Percentiles rank a stretch among this genome's conserved stretches.
Conservation (phyloP, 2,888 invertebrate genomes). For the Phymatocera aterrima region DNA sequence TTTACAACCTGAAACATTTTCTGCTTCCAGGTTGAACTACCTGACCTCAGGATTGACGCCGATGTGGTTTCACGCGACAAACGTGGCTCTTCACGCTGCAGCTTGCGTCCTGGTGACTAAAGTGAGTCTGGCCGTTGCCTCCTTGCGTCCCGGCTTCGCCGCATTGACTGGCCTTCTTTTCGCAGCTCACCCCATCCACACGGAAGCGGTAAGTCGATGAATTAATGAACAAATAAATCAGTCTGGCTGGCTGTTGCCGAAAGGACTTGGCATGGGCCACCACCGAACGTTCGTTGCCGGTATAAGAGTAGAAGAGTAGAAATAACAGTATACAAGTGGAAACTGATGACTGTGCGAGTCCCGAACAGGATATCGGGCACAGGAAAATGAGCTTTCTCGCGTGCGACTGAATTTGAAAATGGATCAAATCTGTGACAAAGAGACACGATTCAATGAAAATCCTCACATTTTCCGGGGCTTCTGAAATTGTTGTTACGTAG, state of each 20-base stretch:
- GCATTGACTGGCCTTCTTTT: conserved; percentile 86
- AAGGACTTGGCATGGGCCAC: no score
- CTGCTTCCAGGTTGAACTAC: conserved; percentile 85
- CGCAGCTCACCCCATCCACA: conserved; percentile 92
- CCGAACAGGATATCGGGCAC: no score
- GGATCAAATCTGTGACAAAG: no score
- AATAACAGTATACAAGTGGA: background rate
- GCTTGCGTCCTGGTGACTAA: conserved; percentile 85
- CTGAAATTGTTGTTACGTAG: background rate
- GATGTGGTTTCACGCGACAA: conserved; percentile 88
- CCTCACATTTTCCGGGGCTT: background rate
- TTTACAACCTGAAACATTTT: no score
- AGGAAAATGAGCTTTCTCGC: no score
- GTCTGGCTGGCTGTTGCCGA: no score
- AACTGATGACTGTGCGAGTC: background rate
- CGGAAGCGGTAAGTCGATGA: conserved; percentile 87
- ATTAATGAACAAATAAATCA: background rate
- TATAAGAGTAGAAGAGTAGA: no score
- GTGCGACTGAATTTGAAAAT: no score
- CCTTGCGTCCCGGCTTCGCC: conserved; percentile 83
- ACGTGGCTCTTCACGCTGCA: conserved; percentile 85
- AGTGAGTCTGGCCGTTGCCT: conserved; percentile 82
- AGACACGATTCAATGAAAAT: no score
- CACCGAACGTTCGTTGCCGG: no score
- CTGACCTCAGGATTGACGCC: conserved; percentile 83